phyloP scores from a whole-genome alignment of 2,113 vertebrate species.

The Philantomba maxwellii region DNA sequence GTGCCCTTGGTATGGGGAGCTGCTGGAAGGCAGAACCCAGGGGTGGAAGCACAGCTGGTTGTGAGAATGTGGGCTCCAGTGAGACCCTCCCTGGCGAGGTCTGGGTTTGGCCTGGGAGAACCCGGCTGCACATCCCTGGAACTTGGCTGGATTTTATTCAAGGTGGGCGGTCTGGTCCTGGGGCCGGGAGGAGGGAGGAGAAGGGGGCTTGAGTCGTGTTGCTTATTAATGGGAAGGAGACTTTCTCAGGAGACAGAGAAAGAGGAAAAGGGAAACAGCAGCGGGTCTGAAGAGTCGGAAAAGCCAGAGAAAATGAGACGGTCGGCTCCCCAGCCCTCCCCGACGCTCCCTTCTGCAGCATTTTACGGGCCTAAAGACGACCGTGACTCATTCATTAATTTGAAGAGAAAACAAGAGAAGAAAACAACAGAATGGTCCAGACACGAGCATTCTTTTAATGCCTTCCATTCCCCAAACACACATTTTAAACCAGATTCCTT shows the following conservation, averaged over 20 bases:
- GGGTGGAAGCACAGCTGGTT: not conserved
- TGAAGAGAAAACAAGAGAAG: conserved; percentile 55
- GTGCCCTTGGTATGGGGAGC: not conserved
- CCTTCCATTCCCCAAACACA: conserved; percentile 72
- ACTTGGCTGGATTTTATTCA: not conserved
- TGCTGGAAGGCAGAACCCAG: not conserved
- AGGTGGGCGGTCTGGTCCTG: not conserved
- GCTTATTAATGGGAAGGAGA: not conserved
- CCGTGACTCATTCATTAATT: conserved; percentile 68
- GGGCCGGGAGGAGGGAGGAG: not conserved
- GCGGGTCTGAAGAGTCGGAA: not conserved
- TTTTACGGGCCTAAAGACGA: conserved; percentile 19
- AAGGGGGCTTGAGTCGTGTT: not conserved
- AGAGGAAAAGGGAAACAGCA: conserved; percentile 3
- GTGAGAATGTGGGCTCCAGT: not conserved
- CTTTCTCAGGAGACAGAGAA: conserved; percentile 40
- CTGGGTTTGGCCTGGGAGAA: not conserved
- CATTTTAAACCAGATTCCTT: conserved; percentile 64
- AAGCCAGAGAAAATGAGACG: not conserved
- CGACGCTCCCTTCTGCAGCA: not conserved
- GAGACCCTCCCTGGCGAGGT: not conserved
- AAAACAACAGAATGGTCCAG: conserved; percentile 60
- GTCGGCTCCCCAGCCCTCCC: not conserved
- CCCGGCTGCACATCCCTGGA: fast-evolving
- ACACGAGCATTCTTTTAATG: conserved; percentile 75